Base-by-base conservation (phyloP, 2,888 invertebrate genomes). In the Lepetodrilus schrolli region DNA sequence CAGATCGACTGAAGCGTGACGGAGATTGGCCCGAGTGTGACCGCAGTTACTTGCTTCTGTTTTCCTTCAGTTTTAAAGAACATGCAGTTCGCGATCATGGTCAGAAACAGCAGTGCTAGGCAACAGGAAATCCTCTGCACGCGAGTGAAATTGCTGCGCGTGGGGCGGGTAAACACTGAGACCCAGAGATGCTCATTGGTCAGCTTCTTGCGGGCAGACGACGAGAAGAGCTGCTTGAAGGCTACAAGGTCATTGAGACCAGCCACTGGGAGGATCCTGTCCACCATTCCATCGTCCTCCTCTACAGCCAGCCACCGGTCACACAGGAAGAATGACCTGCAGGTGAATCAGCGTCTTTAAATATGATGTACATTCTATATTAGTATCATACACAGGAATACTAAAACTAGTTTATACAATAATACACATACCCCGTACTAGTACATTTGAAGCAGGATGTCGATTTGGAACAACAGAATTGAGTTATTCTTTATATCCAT, bases 11-110 rank as follows among this genome's bases (percentile, higher is more conserved):
- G 90, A 13, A 91, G 86, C 3, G 91, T 91, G 48, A 92, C 86
- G n/a, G 87, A 86, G 68, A 92, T 84, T 0, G 92, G 92, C 7
- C 92, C 92, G 21, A 92, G 72, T 50, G 86, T 87, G 30, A 92
- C 75, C 1, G 89, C 86, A 0, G 87, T 80, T 1, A 81, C 80
- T 58, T 81, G 80, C 71, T 85, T 78, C 7, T 78, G 70, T 10
- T 80, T 78, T 20, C 58, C 51, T n/a, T 82, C 77, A 1, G 76
- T 78, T 73, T 86, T 88, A 82, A 90, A 90, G 85, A 88, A 90
- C 90, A 90, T 90, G 76, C 89, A 89, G 81, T 90, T 90, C 21
- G 90, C 87, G 66, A 90, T 90, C 90, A 90, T 90, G 10, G 90
- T 90, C 70, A 90, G 83, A 78, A 90, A 90, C 23, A 90, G 83